phyloP scores from a whole-genome alignment of 2,888 invertebrate genomes.

The Coremacera marginata region DNA sequence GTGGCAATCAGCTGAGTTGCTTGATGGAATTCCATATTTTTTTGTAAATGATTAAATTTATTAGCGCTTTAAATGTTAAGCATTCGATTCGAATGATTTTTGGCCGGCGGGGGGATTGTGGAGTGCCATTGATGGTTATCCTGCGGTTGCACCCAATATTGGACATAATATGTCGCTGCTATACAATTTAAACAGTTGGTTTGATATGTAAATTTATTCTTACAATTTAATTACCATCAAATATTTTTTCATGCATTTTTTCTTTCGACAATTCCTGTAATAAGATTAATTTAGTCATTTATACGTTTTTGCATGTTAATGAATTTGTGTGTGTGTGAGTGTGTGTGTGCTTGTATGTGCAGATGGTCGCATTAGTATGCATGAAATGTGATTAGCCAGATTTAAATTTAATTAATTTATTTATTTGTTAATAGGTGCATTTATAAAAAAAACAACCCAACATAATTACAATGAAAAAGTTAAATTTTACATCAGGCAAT shows the following conservation, averaged over 20 bases:
- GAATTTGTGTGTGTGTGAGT: background rate
- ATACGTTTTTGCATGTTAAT: slow-evolving; percentile 23
- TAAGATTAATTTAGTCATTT: slow-evolving; percentile 32
- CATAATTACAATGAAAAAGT: background rate
- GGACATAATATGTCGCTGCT: slow-evolving; percentile 5
- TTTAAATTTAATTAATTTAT: slow-evolving; percentile 35
- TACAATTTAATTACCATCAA: slow-evolving; percentile 38
- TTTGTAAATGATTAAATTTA: slow-evolving; percentile 34
- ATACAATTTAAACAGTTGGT: slow-evolving; percentile 29
- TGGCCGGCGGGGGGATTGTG: background rate
- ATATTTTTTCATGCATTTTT: slow-evolving; percentile 5
- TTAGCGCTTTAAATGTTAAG: slow-evolving; percentile 21
- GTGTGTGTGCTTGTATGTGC: background rate
- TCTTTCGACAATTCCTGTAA: background rate
- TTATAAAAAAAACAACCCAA: background rate
- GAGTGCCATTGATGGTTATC: background rate
- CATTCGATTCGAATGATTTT: background rate
- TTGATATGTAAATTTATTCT: slow-evolving; percentile 38
- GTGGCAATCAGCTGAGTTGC: background rate
- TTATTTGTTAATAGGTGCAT: slow-evolving; percentile 13
- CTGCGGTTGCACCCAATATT: background rate
- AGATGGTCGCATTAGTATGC: background rate
- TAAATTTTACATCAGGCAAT: background rate
- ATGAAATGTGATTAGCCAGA: slow-evolving; percentile 24
- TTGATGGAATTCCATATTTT: slow-evolving; percentile 20